Percentiles rank a stretch among this genome's conserved stretches.
Conservation (phyloP, 2,888 invertebrate species). For the Dusona sp. region DNA sequence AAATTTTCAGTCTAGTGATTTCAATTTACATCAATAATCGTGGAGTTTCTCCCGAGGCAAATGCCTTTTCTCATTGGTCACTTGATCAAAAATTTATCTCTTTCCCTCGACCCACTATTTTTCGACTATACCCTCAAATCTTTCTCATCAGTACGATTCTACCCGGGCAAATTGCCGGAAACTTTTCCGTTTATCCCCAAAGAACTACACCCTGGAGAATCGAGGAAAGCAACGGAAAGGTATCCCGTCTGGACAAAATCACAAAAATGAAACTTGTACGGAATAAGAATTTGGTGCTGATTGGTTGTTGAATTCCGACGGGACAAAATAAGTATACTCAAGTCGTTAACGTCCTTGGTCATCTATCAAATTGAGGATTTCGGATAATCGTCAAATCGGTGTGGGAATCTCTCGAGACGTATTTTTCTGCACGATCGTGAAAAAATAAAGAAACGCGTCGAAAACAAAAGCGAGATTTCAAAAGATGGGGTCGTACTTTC, state of each 20-base stretch:
- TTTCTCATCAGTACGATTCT: constrained; percentile 54
- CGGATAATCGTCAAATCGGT: not conserved
- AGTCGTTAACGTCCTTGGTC: constrained; percentile 57
- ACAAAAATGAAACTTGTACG: constrained; percentile 54
- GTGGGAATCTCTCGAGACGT: constrained; percentile 15
- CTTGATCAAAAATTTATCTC: constrained; percentile 49
- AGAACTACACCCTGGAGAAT: constrained; percentile 64
- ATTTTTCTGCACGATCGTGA: not conserved
- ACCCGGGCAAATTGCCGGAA: constrained; percentile 47
- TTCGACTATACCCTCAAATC: constrained; percentile 37
- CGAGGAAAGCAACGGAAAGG: constrained; percentile 40
- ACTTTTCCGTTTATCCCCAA: constrained; percentile 67
- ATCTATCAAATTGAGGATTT: constrained; percentile 42
- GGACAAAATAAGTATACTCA: constrained; percentile 37
- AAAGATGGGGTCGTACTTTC: constrained; percentile 37
- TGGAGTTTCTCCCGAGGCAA: constrained; percentile 72
- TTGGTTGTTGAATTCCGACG: constrained; percentile 57
- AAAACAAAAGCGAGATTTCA: constrained; percentile 1
- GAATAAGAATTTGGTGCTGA: constrained; percentile 55
- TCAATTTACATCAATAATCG: not conserved
- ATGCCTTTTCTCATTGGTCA: constrained; percentile 75
- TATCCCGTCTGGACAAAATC: constrained; percentile 40
- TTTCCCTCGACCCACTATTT: constrained; percentile 27
- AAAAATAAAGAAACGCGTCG: constrained; percentile 14
- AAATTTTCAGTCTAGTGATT: constrained; percentile 18